Base-by-base conservation (phyloP, 2,888 invertebrate species). In the Drosophila helvetica region DNA sequence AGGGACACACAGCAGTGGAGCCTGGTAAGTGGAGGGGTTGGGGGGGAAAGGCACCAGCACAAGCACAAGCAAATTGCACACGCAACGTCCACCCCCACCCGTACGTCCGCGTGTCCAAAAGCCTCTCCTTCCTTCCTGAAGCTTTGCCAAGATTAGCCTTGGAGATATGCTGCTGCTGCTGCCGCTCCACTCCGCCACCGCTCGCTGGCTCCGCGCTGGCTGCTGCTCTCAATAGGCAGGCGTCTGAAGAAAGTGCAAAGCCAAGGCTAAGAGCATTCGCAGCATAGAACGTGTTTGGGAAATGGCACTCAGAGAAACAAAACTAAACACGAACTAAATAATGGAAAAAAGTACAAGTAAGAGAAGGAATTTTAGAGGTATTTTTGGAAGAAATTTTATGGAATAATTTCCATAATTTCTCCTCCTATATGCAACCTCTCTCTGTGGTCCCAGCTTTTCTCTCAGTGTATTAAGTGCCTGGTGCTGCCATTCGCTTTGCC, bases 101-200 rank as follows among this genome's bases (percentile, higher is more conserved):
- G 19, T 46, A 63, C 54, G 22, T 55, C 45, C 30, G 27, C 27
- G 27, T 51, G 42, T 50, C 18, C 50, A 38, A 19, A 9, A 50
- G 53, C 52, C 38, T 15, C 60, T 33, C 19, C 17, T 59, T 58
- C 61, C 51, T 45, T 33, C 43, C 46, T 45, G 22, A 33, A 27
- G 33, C 45, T 64, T 45, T 47, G 66, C 63, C 66, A 59, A 80
- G 86, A 86, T 86, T 89, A 89, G 89, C 89, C 71, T 62, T 46
- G 46, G 45, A 73, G 86, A 89, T 89, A 86, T 71, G 74, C 74
- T 51, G 25, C 25, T 6, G 6, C 25, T 7, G 25, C 25, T 8
- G 25, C 25, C 7, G 25, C 25, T 25, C 33, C 3, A 6, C 38
- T 12, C 12, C 4, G 22, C 22, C 38, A 6, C 38, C 38, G 15